Percentiles rank a stretch among this genome's conserved stretches.
These are phyloP conservation scores for Dexiosoma caninum DNA, from an alignment of 2,888 invertebrate genomes.

Conservation along the genomic window DNA sequence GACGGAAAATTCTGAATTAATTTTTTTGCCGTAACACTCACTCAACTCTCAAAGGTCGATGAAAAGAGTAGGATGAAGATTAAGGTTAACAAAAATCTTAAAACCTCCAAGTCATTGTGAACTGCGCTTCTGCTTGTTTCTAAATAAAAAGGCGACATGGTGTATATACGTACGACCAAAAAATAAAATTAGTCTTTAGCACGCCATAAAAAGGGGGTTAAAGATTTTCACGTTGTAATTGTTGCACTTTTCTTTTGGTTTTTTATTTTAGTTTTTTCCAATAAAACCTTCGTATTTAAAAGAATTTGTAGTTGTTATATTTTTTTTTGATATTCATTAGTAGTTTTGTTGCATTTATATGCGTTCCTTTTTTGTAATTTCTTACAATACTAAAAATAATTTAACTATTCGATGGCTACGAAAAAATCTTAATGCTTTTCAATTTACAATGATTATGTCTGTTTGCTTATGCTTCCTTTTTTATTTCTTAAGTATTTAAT, in stretches of 20 bases:
- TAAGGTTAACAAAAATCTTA: no score
- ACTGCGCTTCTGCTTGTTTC: neutral
- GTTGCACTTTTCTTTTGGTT: constrained; percentile 14
- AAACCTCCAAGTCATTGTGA: no score
- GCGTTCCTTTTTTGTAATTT: constrained; percentile 11
- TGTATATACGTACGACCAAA: neutral
- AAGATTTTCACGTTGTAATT: constrained; percentile 23
- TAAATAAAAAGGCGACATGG: neutral
- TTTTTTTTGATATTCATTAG: constrained; percentile 26
- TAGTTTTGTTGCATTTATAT: no score
- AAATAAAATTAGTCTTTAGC: constrained; percentile 32
- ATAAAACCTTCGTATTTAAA: constrained; percentile 19
- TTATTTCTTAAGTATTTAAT: neutral
- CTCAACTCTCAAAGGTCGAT: no score
- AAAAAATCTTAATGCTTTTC: constrained; percentile 63
- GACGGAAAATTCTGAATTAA: no score
- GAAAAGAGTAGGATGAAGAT: no score
- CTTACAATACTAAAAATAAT: constrained; percentile 62
- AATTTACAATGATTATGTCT: constrained; percentile 63
- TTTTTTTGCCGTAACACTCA: no score
- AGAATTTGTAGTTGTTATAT: neutral
- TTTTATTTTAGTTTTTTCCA: neutral
- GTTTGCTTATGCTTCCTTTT: constrained; percentile 13
- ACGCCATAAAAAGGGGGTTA: constrained; percentile 2
- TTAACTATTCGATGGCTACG: constrained; percentile 66